phyloP scores from a whole-genome alignment of 2,797 vertebrate species.

The Tympanoctomys barrerae region DNA sequence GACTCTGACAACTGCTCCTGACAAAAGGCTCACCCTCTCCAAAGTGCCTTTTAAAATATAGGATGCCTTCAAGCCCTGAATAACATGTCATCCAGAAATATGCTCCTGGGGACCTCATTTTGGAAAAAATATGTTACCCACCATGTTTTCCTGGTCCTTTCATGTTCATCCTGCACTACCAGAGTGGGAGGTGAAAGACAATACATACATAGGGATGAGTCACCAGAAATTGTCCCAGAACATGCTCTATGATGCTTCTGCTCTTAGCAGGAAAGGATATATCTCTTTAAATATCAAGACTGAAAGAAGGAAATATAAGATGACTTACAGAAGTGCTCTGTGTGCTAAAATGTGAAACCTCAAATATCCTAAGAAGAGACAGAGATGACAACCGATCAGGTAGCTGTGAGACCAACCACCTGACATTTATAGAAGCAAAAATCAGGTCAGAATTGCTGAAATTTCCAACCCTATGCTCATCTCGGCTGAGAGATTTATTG shows the following conservation, averaged over 20 bases:
- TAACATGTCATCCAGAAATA: not conserved
- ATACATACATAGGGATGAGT: not conserved
- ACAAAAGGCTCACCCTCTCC: not conserved
- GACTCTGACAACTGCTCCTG: not conserved
- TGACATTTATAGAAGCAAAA: not conserved
- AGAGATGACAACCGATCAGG: too few species aligned
- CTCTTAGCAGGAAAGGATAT: not conserved
- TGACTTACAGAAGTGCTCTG: not conserved
- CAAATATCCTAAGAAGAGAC: not conserved
- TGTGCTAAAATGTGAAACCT: not conserved
- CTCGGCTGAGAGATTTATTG: not conserved
- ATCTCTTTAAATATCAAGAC: not conserved
- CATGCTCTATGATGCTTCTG: not conserved
- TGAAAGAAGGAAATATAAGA: not conserved
- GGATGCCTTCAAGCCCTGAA: not conserved
- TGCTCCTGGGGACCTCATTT: not conserved
- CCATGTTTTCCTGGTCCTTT: not conserved
- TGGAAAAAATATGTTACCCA: not conserved
- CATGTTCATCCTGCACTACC: not conserved
- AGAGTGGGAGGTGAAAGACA: not conserved
- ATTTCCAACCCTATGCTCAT: not conserved
- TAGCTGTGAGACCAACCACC: rapidly evolving
- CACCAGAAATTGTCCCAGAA: not conserved
- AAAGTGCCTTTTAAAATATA: not conserved
- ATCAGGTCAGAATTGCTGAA: not conserved